Evolutionary conservation across 2,888 invertebrate genomes (phyloP), one percentile per base, ranked within the genome.

Genomic region (Rotaria magnacalcarata): DNA sequence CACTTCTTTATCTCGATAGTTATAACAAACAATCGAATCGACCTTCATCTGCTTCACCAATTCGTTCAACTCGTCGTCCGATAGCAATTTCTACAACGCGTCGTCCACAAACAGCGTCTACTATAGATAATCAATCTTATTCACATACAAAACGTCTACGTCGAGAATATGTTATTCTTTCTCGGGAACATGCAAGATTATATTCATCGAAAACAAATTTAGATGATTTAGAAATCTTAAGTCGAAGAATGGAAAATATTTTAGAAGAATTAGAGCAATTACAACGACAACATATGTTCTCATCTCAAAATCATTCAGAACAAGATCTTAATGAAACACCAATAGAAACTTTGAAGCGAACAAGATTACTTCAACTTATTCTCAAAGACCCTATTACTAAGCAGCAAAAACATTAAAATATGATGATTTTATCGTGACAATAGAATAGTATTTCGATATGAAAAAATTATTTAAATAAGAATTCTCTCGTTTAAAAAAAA

Each of bases 351-450:
- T 47, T 24, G 2, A 34, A n/a, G 47, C 7, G 80, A 47, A 47
- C 80, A 24, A 80, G 47, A 80, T 47, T 80, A 80, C n/a, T 80
- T 43, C 80, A 80, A 80, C 24, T 80, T 24, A 80, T 80, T n/a
- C 80, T 80, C 16, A 80, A 80, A 80, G 80, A 80, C 47, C 24
- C 80, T 27, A 27, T 60, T 60, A 11, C n/a, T 60, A 24, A 67
- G 34, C 16, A 54, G 21, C 54, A 54, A 67, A 56, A 56, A 24
- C 8, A 56, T 24, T 56, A 7, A 56, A 7, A 21, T 2, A 56
- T 56, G 3, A 24, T 8, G 19, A 21, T 54, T 54, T 54, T 6
- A 54, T 54, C 21, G 54, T 21, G 5, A 54, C 5, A 21, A 54
- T 54, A 54, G 54, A 54, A 21, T 54, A 21, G 19, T 54, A 54